A percentile compares a stretch with the other conserved stretches of the same genome.
phyloP scores from a whole-genome alignment of 2,797 vertebrate species.

The Eutrigla gurnardus region DNA sequence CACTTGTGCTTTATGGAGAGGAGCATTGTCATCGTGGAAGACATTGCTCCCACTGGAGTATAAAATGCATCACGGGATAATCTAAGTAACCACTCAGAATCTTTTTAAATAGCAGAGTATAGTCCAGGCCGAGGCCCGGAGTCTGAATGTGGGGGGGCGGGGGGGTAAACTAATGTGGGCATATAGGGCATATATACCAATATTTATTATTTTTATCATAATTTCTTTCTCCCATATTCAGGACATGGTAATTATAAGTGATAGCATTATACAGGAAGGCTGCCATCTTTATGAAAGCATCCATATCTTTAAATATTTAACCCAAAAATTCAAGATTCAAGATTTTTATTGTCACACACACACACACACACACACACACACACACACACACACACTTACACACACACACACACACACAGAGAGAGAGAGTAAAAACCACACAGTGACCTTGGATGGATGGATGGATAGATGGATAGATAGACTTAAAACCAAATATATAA shows the following conservation, averaged over 20 bases:
- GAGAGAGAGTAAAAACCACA: too few relatives aligned
- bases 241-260: not conserved
- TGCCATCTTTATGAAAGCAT: not conserved
- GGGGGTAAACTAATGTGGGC: too few relatives aligned
- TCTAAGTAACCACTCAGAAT: slow-evolving; percentile 65
- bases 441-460: too few relatives aligned
- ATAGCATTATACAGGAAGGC: not conserved
- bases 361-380: too few relatives aligned
- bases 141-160: too few relatives aligned
- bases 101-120: slow-evolving; percentile 61
- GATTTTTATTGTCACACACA: too few relatives aligned
- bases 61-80: slow-evolving; percentile 72
- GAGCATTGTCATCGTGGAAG: slow-evolving; percentile 76
- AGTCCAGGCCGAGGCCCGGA: slow-evolving; percentile 13
- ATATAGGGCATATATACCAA: too few relatives aligned
- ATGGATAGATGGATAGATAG: too few relatives aligned
- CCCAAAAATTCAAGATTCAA: not conserved
- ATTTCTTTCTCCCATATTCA: not conserved
- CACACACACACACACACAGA: too few relatives aligned
- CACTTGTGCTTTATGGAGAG: slow-evolving; percentile 75
- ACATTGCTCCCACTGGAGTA: slow-evolving; percentile 67
- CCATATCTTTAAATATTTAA: not conserved
- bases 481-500: too few relatives aligned
- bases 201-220: not conserved
- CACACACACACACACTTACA: too few relatives aligned